These are phyloP conservation scores for Macquaria ambigua DNA, from an alignment of 2,113 vertebrate genomes.

Conservation along the genomic window DNA sequence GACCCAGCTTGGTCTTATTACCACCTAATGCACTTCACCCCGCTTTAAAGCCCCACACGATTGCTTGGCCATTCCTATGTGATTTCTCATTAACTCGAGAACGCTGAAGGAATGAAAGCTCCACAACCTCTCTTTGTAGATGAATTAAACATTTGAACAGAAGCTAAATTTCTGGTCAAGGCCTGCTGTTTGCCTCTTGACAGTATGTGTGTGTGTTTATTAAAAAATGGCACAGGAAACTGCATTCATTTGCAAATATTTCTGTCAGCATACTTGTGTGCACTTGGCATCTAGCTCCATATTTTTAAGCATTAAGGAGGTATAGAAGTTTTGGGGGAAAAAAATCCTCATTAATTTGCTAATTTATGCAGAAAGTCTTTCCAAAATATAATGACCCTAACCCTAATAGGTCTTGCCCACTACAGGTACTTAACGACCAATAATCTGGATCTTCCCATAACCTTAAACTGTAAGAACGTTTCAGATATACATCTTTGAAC, in stretches of 20 bases:
- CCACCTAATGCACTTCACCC: slow-evolving; percentile 65
- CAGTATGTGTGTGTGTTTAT: neutral
- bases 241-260: slow-evolving; percentile 38
- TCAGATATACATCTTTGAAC: too few relatives aligned
- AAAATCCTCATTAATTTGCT: slow-evolving; percentile 13
- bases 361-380: slow-evolving; percentile 36
- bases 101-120: slow-evolving; percentile 47
- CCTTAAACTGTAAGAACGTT: too few relatives aligned
- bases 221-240: slow-evolving; percentile 17
- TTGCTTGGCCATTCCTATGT: slow-evolving; percentile 56
- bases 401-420: too few relatives aligned
- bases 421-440: too few relatives aligned
- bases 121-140: slow-evolving; percentile 24
- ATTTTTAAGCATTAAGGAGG: slow-evolving; percentile 10
- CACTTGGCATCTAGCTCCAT: neutral
- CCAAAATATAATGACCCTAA: slow-evolving; percentile 26
- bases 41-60: slow-evolving; percentile 42
- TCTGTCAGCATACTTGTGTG: slow-evolving; percentile 12
- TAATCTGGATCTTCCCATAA: too few relatives aligned
- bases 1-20: slow-evolving; percentile 66
- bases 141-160: slow-evolving; percentile 35
- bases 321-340: slow-evolving; percentile 1
- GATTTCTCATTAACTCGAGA: slow-evolving; percentile 57
- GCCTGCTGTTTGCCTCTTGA: slow-evolving; percentile 10
- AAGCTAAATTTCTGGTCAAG: slow-evolving; percentile 18